Evolutionary conservation across 2,113 vertebrate genomes (phyloP).

Genomic region (Malurus elegans): DNA sequence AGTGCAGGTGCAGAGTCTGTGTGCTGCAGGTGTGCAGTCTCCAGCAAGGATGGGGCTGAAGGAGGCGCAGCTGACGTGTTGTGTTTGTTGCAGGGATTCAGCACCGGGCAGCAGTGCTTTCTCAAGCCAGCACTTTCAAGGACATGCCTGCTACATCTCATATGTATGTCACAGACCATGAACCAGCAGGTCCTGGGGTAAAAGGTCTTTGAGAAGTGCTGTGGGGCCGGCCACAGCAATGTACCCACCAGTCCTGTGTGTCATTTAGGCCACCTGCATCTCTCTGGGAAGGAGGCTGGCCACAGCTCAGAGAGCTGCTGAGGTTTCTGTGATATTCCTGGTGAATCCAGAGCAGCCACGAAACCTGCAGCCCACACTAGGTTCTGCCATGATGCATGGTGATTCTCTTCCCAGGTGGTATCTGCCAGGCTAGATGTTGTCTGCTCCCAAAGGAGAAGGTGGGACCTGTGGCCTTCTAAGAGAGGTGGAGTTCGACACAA

Average conservation of each 20-base stretch:
- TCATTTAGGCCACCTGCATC: not conserved
- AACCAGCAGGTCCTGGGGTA: not conserved
- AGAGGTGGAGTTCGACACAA: fast-evolving
- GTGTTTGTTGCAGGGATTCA: not conserved
- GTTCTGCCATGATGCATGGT: not conserved
- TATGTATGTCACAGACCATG: fast-evolving
- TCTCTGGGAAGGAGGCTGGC: not conserved
- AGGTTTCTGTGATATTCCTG: not conserved
- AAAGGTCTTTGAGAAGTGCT: not conserved
- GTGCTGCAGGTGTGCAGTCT: not conserved
- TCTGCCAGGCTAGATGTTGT: not conserved
- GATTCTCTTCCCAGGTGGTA: not conserved
- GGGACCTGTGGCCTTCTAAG: not conserved
- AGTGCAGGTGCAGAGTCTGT: not conserved
- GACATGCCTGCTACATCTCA: fast-evolving
- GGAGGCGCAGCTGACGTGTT: fast-evolving
- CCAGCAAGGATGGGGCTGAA: not conserved
- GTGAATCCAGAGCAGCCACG: not conserved
- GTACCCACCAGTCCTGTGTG: not conserved
- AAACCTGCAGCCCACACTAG: fast-evolving
- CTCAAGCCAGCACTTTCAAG: not conserved
- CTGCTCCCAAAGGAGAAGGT: not conserved
- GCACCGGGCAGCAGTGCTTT: not conserved
- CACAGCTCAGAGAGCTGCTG: not conserved
- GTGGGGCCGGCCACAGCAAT: no score